These are phyloP conservation scores for Hypomecis punctinalis DNA, from an alignment of 2,888 invertebrate species.

Conservation along the genomic window DNA sequence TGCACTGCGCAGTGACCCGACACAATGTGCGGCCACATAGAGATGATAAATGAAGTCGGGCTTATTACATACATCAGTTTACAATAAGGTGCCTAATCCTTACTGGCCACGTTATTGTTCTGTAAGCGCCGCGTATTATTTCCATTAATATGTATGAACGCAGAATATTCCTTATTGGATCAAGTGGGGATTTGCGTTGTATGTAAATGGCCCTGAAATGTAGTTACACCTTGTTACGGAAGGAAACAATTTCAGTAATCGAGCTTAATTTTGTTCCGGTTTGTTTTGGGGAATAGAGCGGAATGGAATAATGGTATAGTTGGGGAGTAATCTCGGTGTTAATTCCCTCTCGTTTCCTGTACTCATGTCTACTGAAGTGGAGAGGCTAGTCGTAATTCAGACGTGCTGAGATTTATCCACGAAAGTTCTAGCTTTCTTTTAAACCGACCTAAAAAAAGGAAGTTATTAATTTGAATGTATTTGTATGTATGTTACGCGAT, in stretches of 20 bases:
- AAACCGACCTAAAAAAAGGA: too few relatives aligned
- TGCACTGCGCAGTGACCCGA: too few relatives aligned
- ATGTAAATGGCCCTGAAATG: slow-evolving; percentile 33
- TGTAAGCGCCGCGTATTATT: slow-evolving; percentile 34
- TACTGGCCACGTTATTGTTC: slow-evolving; percentile 13
- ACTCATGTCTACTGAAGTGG: too few relatives aligned
- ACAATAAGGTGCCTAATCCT: neutral
- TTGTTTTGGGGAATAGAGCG: slow-evolving; percentile 4
- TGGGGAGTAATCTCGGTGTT: neutral
- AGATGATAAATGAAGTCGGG: too few relatives aligned
- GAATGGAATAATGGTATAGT: neutral
- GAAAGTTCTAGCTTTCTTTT: too few relatives aligned
- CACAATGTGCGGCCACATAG: too few relatives aligned
- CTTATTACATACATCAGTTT: neutral
- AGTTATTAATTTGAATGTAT: too few relatives aligned
- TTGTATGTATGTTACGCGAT: too few relatives aligned
- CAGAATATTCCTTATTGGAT: slow-evolving; percentile 40
- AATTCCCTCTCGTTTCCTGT: neutral
- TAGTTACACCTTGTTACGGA: slow-evolving; percentile 26
- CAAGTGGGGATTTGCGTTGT: slow-evolving; percentile 38
- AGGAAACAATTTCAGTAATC: slow-evolving; percentile 28
- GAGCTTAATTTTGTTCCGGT: slow-evolving; percentile 12
- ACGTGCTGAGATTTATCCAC: too few relatives aligned
- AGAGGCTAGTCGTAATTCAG: too few relatives aligned
- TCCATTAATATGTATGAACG: slow-evolving; percentile 44